Evolutionary conservation across 1,140 invertebrate genomes (phyloP).

Genomic region (Cherax quadricarinatus): DNA sequence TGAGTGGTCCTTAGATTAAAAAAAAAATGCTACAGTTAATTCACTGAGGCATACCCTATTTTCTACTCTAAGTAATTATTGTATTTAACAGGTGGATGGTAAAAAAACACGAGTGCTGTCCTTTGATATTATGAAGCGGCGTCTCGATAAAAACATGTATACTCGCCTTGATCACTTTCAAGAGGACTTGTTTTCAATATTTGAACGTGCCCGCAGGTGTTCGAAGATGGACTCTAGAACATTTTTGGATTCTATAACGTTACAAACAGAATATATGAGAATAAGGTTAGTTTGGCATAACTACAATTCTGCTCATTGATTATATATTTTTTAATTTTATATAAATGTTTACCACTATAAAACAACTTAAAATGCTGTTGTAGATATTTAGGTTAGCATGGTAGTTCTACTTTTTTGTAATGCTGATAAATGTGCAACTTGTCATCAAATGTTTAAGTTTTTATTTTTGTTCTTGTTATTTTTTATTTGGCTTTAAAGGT

Average conservation of each 20-base stretch:
- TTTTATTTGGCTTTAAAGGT: too few species aligned
- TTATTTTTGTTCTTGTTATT: too few species aligned
- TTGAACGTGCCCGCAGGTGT: constrained; percentile 91
- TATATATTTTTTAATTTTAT: too few species aligned
- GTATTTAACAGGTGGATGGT: constrained; percentile 41
- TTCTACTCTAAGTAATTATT: neutral
- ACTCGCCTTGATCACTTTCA: constrained; percentile 96
- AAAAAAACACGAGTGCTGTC: constrained; percentile 86
- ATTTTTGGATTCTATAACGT: constrained; percentile 95
- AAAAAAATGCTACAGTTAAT: too few species aligned
- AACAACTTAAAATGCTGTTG: too few species aligned
- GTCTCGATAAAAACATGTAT: constrained; percentile 92
- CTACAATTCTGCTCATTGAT: neutral
- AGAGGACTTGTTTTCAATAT: constrained; percentile 95
- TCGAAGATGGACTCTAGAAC: constrained; percentile 92
- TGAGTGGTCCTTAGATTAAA: too few species aligned
- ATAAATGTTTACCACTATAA: too few species aligned
- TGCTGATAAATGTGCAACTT: too few species aligned
- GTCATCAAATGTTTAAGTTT: too few species aligned
- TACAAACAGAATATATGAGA: constrained; percentile 94
- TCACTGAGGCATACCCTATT: neutral
- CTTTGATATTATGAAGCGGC: constrained; percentile 89
- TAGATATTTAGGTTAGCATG: too few species aligned
- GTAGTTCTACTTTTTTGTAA: too few species aligned
- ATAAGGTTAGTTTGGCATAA: constrained; percentile 54